Evolutionary conservation across 2,888 invertebrate genomes (phyloP), one percentile per base, ranked within the genome.

Genomic region (Hedychridium roseum): DNA sequence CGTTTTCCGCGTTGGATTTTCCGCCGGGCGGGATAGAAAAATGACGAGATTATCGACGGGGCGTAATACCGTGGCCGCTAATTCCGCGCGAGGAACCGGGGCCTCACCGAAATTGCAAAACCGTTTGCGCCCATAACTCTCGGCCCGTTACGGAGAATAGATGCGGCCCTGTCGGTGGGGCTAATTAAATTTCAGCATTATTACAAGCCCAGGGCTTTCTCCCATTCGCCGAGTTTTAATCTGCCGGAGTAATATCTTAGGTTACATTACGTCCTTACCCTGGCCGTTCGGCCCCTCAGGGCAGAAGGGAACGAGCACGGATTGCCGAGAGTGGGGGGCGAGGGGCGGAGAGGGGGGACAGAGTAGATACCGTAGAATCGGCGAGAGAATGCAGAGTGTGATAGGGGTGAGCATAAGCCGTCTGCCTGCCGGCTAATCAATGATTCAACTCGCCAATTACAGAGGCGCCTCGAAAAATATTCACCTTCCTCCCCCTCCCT

Each of bases 371-470:
- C n/a, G n/a, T n/a, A n/a, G n/a, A n/a, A n/a, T n/a, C 30, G 41
- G 34, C 31, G 54, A 54, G 46, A 42, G 23, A 9, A 23, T 23
- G 23, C 42, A 45, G 50, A 43, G 41, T 37, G 16, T 46, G 39
- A 49, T 35, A 49, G 43, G 50, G 49, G 47, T 27, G 54, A 51
- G 54, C 60, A 57, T 64, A 63, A 63, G 63, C 64, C 61, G 63
- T 68, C 66, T 62, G 57, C 63, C 63, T 64, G 60, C 61, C 54
- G 62, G 57, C 68, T 71, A 73, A 75, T 76, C 74, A 74, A 74
- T 75, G 73, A 76, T 75, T 76, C 75, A 74, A 64, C 69, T 66
- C 60, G 63, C 66, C 73, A 75, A 74, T 76, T 76, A 76, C 70
- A 58, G 53, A 66, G 68, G 70, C 67, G 66, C 66, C 67, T 67